Percentiles rank a stretch among this genome's conserved stretches.
These are phyloP conservation scores for Athene noctua DNA, from an alignment of 2,113 vertebrate genomes.

Conservation along the genomic window DNA sequence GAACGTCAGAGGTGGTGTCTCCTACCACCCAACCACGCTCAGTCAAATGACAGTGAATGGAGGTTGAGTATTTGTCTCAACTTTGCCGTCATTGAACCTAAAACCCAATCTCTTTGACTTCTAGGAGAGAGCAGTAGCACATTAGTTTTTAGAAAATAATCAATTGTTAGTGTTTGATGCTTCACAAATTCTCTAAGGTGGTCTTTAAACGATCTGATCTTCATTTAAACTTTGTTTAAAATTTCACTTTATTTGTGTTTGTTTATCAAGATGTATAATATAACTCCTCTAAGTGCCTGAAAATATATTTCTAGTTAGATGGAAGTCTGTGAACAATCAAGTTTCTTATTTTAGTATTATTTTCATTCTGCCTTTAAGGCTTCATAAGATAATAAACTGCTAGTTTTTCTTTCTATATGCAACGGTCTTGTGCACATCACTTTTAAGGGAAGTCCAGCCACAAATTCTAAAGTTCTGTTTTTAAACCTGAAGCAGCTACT, in stretches of 20 bases:
- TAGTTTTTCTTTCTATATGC: slow-evolving; percentile 1
- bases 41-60: rapidly evolving
- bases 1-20: background rate
- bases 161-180: background rate
- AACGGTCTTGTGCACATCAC: background rate
- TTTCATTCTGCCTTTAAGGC: background rate
- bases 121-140: background rate
- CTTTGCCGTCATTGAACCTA: background rate
- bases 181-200: background rate
- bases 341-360: slow-evolving; percentile 8
- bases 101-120: background rate
- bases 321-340: slow-evolving; percentile 21
- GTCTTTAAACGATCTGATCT: background rate
- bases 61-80: background rate
- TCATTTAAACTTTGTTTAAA: slow-evolving; percentile 9
- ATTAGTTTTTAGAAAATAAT: background rate
- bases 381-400: background rate
- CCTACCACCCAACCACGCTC: background rate
- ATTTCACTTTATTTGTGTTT: slow-evolving; percentile 24
- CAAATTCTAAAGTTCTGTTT: background rate
- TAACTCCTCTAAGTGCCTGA: slow-evolving; percentile 20
- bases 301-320: slow-evolving; percentile 32
- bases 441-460: background rate
- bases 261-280: slow-evolving; percentile 32
- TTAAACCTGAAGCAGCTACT: background rate